Conservation (phyloP, 2,113 vertebrate species). For the Myiagra hebetior region DNA sequence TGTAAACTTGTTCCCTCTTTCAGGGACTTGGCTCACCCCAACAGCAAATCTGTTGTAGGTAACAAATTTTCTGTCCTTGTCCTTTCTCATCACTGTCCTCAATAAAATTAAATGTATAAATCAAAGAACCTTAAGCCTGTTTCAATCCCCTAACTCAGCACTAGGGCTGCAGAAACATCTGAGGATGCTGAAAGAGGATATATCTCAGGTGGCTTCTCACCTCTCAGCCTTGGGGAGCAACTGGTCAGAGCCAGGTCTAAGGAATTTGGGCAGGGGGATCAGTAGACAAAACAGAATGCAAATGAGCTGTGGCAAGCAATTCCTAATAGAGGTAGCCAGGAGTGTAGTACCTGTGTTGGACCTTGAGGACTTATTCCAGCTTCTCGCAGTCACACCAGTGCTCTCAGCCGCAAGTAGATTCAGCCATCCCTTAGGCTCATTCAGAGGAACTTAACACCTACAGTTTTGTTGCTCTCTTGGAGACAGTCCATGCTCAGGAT, state of each 20-base stretch:
- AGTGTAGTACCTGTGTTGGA: not conserved
- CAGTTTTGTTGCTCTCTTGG: not conserved
- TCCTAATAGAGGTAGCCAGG: not conserved
- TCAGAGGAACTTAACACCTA: not conserved
- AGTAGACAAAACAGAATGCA: not conserved
- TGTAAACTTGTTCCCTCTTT: not conserved
- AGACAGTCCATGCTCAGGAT: not conserved
- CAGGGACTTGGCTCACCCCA: not conserved
- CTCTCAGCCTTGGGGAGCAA: not conserved
- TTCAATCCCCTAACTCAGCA: not conserved
- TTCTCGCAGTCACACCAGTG: not conserved
- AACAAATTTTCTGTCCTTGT: not conserved
- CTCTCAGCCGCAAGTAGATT: not conserved
- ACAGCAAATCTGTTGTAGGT: not conserved
- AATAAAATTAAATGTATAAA: not conserved
- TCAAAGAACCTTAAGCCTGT: not conserved
- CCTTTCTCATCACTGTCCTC: not conserved
- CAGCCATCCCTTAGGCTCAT: not conserved
- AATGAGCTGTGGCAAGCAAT: not conserved
- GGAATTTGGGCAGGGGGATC: not conserved
- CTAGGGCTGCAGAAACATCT: not conserved
- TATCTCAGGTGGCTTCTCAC: not conserved
- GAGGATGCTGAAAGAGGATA: not conserved
- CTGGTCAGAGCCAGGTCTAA: not conserved
- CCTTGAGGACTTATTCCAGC: not conserved